These are phyloP conservation scores for Triops cancriformis DNA, from an alignment of 1,140 invertebrate species.

Conservation along the genomic window DNA sequence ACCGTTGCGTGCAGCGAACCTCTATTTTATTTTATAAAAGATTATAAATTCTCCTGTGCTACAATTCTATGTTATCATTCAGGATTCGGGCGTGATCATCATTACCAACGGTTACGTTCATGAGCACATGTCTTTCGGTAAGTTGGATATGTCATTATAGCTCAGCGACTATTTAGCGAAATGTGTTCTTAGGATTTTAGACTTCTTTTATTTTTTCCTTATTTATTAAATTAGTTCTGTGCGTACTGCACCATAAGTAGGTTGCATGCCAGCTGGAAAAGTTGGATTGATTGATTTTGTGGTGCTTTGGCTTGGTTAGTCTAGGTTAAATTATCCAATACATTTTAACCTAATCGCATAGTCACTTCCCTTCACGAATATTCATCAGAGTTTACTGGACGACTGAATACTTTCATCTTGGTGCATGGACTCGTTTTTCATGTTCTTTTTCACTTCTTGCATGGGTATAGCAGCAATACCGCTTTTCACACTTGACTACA, in stretches of 20 bases:
- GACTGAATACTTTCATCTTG: neutral
- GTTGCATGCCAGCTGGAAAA: neutral
- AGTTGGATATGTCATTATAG: constrained; percentile 38
- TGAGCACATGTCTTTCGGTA: constrained; percentile 50
- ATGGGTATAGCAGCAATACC: no score
- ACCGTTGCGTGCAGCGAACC: no score
- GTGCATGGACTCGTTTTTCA: no score
- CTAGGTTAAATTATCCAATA: neutral
- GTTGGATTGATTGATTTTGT: neutral
- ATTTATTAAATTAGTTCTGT: neutral
- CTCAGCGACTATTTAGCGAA: neutral
- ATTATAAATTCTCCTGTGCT: no score
- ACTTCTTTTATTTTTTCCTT: neutral
- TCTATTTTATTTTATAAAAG: no score
- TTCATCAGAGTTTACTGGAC: neutral
- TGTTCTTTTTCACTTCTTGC: no score
- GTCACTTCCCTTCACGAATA: neutral
- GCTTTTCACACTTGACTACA: no score
- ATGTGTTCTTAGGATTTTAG: neutral
- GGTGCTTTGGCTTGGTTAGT: neutral
- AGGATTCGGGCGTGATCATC: constrained; percentile 69
- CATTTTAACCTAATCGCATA: neutral
- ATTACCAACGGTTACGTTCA: constrained; percentile 60
- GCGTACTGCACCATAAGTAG: no score
- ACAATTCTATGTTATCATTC: constrained; percentile 16